A percentile compares a stretch with the other conserved stretches of the same genome.
These are phyloP conservation scores for Rhagonycha lutea DNA, from an alignment of 2,888 invertebrate genomes.

Conservation along the genomic window DNA sequence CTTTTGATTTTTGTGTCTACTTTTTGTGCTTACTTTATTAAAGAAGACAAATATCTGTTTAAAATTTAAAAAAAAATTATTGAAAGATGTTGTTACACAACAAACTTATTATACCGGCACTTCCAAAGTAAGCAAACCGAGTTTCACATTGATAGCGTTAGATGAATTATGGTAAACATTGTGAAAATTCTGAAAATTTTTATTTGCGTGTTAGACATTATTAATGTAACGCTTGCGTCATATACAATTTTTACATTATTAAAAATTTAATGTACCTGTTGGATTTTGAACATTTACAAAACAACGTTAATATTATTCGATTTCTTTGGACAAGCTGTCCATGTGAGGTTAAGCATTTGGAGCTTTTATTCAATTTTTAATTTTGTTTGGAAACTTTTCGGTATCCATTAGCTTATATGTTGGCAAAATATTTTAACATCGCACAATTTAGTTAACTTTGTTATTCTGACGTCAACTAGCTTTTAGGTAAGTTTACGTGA, in stretches of 20 bases:
- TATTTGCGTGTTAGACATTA: not conserved
- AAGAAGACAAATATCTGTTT: not conserved
- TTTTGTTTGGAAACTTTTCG: not conserved
- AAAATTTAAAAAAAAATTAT: not conserved
- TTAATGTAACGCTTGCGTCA: not conserved
- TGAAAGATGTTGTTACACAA: not conserved
- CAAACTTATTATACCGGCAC: not conserved
- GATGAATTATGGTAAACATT: not conserved
- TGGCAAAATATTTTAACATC: not conserved
- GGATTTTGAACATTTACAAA: not conserved
- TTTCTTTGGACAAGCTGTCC: not conserved
- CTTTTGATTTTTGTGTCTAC: not conserved
- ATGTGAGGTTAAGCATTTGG: not conserved
- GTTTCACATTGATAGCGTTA: not conserved
- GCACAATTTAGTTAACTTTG: slow-evolving; percentile 9
- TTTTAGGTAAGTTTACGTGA: slow-evolving; percentile 7
- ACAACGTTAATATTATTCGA: not conserved
- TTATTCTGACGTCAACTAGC: slow-evolving; percentile 12
- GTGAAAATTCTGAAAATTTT: not conserved
- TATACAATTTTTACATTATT: not conserved
- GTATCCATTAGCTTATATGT: not conserved
- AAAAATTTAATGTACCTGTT: not conserved
- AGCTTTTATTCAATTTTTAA: not conserved
- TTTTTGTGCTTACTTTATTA: not conserved
- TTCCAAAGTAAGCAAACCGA: not conserved